Evolutionary conservation across 2,113 vertebrate genomes (phyloP).

Genomic region (Upupa epops): DNA sequence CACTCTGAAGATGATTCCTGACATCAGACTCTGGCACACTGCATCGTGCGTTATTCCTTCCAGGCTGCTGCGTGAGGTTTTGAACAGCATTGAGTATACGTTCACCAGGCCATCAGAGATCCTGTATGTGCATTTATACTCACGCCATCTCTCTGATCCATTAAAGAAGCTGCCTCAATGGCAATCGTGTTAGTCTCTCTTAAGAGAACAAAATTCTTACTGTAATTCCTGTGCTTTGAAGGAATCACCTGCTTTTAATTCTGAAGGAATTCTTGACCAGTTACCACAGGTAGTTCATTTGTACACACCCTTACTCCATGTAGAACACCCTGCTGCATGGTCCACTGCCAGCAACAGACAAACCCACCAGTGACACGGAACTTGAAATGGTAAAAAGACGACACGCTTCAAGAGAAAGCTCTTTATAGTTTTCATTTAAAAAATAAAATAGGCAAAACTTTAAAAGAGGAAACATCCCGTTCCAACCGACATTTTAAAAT

Average conservation of each 20-base stretch:
- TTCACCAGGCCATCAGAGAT: not conserved
- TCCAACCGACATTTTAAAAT: not conserved
- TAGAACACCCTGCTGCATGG: not conserved
- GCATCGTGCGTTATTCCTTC: not conserved
- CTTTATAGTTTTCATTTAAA: not conserved
- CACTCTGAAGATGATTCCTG: not conserved
- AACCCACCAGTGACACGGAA: not conserved
- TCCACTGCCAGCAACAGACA: constrained; percentile 7
- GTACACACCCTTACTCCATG: not conserved
- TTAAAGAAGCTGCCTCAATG: not conserved
- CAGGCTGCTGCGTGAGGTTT: not conserved
- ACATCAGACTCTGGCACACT: not conserved
- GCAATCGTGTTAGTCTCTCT: not conserved
- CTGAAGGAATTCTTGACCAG: not conserved
- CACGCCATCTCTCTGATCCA: not conserved
- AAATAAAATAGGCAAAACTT: not conserved
- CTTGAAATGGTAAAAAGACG: not conserved
- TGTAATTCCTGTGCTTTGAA: not conserved
- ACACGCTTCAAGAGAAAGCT: not conserved
- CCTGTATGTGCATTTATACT: not conserved
- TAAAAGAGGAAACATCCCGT: not conserved
- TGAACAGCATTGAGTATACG: not conserved
- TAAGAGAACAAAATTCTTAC: not conserved
- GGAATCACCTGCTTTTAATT: not conserved
- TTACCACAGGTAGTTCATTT: not conserved